Percentiles rank a stretch among this genome's conserved stretches.
Evolutionary conservation across 2,888 invertebrate genomes (phyloP).

Genomic region (Lucinisca nassula): DNA sequence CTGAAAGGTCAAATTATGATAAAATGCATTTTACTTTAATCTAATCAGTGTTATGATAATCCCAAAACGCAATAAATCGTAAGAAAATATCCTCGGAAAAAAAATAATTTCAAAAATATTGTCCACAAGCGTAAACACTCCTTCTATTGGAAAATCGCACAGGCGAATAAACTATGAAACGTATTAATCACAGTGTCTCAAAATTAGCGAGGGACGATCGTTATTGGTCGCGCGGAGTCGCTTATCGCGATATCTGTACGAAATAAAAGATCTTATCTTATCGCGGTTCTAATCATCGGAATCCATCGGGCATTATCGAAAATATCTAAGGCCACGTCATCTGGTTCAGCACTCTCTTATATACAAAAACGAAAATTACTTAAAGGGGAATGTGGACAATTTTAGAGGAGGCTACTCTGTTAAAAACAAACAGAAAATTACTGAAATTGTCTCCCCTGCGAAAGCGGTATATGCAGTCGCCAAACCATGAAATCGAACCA

Average conservation of each 20-base stretch:
- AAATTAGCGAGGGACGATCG: slow-evolving; percentile 53
- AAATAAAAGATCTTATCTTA: slow-evolving; percentile 67
- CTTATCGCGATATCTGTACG: slow-evolving; percentile 61
- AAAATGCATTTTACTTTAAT: too few species aligned
- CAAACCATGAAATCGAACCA: too few species aligned
- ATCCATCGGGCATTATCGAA: slow-evolving; percentile 67
- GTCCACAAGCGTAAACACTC: background rate
- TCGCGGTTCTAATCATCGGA: slow-evolving; percentile 58
- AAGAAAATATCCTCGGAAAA: background rate
- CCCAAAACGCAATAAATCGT: background rate
- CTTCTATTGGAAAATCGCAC: background rate
- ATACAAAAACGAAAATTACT: too few species aligned
- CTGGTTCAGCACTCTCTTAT: slow-evolving; percentile 50
- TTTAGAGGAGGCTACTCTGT: too few species aligned
- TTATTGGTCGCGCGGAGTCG: slow-evolving; percentile 63
- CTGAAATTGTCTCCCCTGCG: too few species aligned
- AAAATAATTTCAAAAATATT: background rate
- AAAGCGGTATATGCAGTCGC: too few species aligned
- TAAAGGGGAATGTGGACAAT: too few species aligned
- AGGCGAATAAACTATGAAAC: background rate
- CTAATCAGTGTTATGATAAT: background rate
- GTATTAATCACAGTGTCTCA: slow-evolving; percentile 14
- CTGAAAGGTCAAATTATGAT: slow-evolving; percentile 41
- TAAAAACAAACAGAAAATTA: too few species aligned
- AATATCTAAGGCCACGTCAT: slow-evolving; percentile 64